A percentile compares a stretch with the other conserved stretches of the same genome.
These are phyloP conservation scores for Porites lobata DNA, from an alignment of 92 coral and sea anemone genomes.

Conservation along the genomic window DNA sequence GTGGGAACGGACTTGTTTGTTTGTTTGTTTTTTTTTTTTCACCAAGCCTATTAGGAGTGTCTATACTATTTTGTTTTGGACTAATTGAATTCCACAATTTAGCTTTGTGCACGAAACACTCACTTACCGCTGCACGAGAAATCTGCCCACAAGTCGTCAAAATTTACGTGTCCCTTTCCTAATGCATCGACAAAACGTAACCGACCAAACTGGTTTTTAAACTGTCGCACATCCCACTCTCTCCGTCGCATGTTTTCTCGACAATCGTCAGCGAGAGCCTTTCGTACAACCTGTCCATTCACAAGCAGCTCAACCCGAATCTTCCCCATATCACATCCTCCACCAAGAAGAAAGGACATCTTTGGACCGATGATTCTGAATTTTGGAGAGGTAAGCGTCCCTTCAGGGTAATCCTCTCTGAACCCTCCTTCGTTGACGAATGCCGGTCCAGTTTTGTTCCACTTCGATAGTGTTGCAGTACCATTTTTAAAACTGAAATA, in stretches of 20 bases:
- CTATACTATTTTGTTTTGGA: no score
- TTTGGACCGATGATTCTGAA: constrained; percentile 66
- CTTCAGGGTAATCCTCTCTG: constrained; percentile 52
- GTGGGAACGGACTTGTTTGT: no score
- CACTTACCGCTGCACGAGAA: constrained; percentile 60
- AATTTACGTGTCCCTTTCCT: constrained; percentile 68
- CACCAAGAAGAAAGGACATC: constrained; percentile 74
- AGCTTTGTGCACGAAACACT: not conserved
- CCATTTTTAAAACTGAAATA: constrained; percentile 69
- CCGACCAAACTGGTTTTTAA: constrained; percentile 41
- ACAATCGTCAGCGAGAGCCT: constrained; percentile 59
- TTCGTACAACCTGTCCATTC: constrained; percentile 46
- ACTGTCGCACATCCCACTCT: constrained; percentile 55
- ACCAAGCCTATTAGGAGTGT: no score
- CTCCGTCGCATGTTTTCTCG: constrained; percentile 68
- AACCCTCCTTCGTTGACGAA: constrained; percentile 64
- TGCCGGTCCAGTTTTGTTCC: constrained; percentile 72
- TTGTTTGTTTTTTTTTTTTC: no score
- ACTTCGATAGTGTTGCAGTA: constrained; percentile 21
- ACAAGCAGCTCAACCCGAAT: constrained; percentile 73
- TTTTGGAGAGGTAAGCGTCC: constrained; percentile 73
- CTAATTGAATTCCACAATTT: not conserved
- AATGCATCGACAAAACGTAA: constrained; percentile 72
- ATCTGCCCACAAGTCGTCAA: constrained; percentile 77
- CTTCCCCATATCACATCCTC: constrained; percentile 69